Conservation (phyloP, 2,888 invertebrate species). For the Drosophila anomalata region DNA sequence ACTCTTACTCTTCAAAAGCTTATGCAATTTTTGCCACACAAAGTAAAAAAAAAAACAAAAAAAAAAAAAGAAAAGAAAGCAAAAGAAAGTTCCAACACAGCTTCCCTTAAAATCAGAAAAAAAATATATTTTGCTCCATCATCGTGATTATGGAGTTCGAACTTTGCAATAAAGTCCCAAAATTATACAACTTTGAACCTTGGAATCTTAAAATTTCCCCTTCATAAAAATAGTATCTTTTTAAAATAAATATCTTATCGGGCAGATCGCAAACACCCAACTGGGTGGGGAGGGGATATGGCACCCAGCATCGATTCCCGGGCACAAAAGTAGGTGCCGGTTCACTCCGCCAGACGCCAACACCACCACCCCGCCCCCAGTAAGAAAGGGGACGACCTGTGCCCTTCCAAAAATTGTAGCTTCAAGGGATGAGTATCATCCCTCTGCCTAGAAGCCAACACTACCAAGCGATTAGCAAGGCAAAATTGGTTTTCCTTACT, state of each 20-base stretch:
- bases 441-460: slow-evolving; percentile 78
- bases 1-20: slow-evolving; percentile 11
- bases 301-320: slow-evolving; percentile 39
- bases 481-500: slow-evolving; percentile 81
- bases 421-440: slow-evolving; percentile 60
- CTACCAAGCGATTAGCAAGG: slow-evolving; percentile 81
- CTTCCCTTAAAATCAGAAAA: slow-evolving; percentile 3
- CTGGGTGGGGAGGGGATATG: background rate
- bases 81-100: slow-evolving; percentile 46
- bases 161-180: no score
- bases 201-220: background rate
- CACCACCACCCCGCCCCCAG: slow-evolving; percentile 15
- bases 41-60: slow-evolving; percentile 66
- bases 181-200: no score
- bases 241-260: slow-evolving; percentile 28
- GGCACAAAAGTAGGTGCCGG: slow-evolving; percentile 80
- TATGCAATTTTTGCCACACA: slow-evolving; percentile 64
- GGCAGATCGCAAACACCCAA: slow-evolving; percentile 82
- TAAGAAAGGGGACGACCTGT: slow-evolving; percentile 80
- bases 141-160: slow-evolving; percentile 10
- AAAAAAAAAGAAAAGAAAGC: slow-evolving; percentile 47
- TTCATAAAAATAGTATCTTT: slow-evolving; percentile 1
- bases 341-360: slow-evolving; percentile 17
- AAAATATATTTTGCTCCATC: background rate
- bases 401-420: slow-evolving; percentile 81